Percentiles rank a stretch among this genome's conserved stretches.
Conservation (phyloP, 2,888 invertebrate species). For the Colletes collaris region DNA sequence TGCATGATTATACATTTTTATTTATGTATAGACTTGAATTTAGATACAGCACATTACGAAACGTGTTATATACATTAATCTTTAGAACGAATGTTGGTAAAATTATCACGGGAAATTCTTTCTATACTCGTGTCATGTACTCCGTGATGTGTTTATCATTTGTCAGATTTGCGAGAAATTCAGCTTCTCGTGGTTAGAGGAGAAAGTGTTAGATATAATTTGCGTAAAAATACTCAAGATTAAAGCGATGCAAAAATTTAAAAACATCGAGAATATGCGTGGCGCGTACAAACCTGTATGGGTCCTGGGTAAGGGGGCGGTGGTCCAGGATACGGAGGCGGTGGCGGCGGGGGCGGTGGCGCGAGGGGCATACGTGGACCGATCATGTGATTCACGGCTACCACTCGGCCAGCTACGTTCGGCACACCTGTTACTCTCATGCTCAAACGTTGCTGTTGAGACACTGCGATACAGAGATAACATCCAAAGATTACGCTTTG, state of each 20-base stretch:
- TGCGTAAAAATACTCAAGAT: conserved; percentile 71
- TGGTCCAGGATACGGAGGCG: conserved; percentile 89
- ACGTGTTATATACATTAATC: conserved; percentile 11
- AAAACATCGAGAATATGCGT: conserved; percentile 41
- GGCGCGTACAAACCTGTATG: conserved; percentile 79
- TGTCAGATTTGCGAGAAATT: conserved; percentile 41
- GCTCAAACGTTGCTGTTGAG: conserved; percentile 73
- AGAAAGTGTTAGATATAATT: conserved; percentile 68
- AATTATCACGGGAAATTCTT: conserved; percentile 5
- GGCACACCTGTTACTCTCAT: conserved; percentile 79
- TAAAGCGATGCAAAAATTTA: conserved; percentile 83
- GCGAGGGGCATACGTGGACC: conserved; percentile 82
- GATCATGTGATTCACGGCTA: conserved; percentile 80
- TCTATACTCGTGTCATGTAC: conserved; percentile 27
- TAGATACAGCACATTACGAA: conserved; percentile 1
- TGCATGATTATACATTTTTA: neutral
- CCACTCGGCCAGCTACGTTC: conserved; percentile 82
- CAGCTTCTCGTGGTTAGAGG: conserved; percentile 55
- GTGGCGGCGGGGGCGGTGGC: conserved; percentile 88
- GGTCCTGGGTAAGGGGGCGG: conserved; percentile 88
- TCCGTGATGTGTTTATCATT: conserved; percentile 42
- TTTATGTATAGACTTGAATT: neutral
- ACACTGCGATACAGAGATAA: conserved; percentile 31
- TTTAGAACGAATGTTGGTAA: neutral
- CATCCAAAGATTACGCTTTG: too few relatives aligned